These are phyloP conservation scores for Tragelaphus strepsiceros DNA, from an alignment of 2,113 vertebrate genomes.

Conservation along the genomic window DNA sequence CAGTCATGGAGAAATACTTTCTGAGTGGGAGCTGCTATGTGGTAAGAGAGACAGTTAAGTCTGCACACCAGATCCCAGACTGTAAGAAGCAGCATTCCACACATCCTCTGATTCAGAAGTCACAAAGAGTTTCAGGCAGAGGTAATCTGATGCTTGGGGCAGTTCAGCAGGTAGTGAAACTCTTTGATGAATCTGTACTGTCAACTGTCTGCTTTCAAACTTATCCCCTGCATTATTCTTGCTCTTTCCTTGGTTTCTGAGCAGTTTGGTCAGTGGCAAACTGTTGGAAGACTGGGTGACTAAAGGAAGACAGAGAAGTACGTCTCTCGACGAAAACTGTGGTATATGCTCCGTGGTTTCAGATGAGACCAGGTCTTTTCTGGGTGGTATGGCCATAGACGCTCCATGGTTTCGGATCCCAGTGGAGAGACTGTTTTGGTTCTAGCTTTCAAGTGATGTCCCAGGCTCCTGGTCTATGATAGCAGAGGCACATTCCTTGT, in stretches of 20 bases:
- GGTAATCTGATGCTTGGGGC: background rate
- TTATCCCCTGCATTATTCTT: background rate
- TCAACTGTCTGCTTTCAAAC: background rate
- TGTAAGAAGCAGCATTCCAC: background rate
- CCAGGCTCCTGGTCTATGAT: background rate
- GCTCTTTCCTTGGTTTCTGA: background rate
- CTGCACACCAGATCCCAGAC: background rate
- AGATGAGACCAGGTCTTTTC: background rate
- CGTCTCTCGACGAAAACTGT: background rate
- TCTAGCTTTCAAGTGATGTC: background rate
- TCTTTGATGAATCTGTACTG: background rate
- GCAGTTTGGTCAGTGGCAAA: background rate
- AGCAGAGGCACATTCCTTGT: background rate
- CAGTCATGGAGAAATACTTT: background rate
- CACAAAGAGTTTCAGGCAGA: background rate
- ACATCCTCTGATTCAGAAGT: background rate
- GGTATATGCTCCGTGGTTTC: background rate
- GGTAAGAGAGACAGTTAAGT: background rate
- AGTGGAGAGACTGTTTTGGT: background rate
- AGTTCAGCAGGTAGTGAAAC: background rate
- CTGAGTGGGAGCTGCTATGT: background rate
- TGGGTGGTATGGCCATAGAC: background rate
- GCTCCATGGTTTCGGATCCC: background rate
- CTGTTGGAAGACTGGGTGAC: background rate
- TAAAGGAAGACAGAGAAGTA: background rate